Base-by-base conservation (phyloP, 2,888 invertebrate species). In the Protophormia terraenovae region DNA sequence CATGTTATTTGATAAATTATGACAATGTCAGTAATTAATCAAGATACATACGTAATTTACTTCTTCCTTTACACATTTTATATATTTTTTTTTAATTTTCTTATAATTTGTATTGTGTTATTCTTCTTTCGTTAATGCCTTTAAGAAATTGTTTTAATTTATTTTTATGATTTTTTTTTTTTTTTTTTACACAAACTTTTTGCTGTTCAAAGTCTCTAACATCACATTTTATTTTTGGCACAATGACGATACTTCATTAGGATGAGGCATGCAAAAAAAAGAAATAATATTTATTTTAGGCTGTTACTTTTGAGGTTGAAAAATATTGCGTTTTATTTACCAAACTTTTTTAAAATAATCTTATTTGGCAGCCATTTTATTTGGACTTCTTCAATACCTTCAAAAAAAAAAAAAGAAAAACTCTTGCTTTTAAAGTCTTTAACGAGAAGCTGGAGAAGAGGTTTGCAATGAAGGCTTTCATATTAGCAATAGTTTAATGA, bases 161-260 rank as follows among this genome's bases (percentile, higher is more conserved):
- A 53, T 8, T 35, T n/a, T n/a, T n/a, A n/a, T n/a, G n/a, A n/a
- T n/a, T n/a, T n/a, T n/a, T 55, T 45, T 16, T 45, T 35, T 62
- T 38, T 47, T 53, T 50, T 6, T 19, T 19, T 32, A n/a, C 22
- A 1, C 12, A n/a, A 45, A 45, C 14, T 19, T 35, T 14, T 7
- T n/a, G n/a, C 7, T 50, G n/a, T 45, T 27, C 16, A 53, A 50
- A 38, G 29, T 71, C 69, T 71, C 69, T 71, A 62, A 71, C 80
- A 80, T 67, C 80, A 80, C 10, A 47, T 67, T 55, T 80, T 80
- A 80, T 80, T 80, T 80, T 80, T 80, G 73, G 73, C 24, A 80
- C 24, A 80, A 80, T 80, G 80, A 80, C 66, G 73, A 38, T 35
- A 45, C 38, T 35, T 5, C 14, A 22, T 14, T 8, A 19, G 24